Evolutionary conservation across 2,888 invertebrate genomes (phyloP).

Genomic region (Leucophenga maculata): DNA sequence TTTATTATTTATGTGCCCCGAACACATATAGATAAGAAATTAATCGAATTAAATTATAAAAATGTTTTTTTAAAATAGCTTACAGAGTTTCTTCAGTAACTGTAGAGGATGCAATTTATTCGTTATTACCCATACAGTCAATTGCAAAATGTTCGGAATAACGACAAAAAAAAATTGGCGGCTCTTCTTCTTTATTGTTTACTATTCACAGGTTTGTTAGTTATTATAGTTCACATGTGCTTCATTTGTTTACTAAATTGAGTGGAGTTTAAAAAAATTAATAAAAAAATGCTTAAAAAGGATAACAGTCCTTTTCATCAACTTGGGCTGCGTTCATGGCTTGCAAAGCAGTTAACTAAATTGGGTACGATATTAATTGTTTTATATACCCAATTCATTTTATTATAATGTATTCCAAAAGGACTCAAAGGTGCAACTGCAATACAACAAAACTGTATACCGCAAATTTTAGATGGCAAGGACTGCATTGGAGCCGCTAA

Average conservation of each 20-base stretch:
- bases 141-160: too few species aligned
- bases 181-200: too few species aligned
- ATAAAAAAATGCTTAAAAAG: slow-evolving; percentile 57
- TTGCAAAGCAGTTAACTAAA: slow-evolving; percentile 79
- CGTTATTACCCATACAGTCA: too few species aligned
- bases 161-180: too few species aligned
- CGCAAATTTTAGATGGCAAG: slow-evolving; percentile 82
- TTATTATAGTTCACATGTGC: slow-evolving; percentile 13
- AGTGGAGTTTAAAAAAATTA: background rate
- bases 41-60: too few species aligned
- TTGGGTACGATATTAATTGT: slow-evolving; percentile 75
- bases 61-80: too few species aligned
- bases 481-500: slow-evolving; percentile 97
- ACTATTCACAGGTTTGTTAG: too few species aligned
- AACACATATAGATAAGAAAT: too few species aligned
- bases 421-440: slow-evolving; percentile 85
- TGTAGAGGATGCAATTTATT: too few species aligned
- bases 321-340: slow-evolving; percentile 81
- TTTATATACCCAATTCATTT: background rate
- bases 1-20: too few species aligned
- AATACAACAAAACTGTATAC: slow-evolving; percentile 87
- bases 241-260: background rate
- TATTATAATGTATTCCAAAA: slow-evolving; percentile 62
- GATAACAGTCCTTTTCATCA: slow-evolving; percentile 74
- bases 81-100: too few species aligned